Evolutionary conservation across 2,888 invertebrate species (phyloP).

Genomic region (Resseliella maxima): DNA sequence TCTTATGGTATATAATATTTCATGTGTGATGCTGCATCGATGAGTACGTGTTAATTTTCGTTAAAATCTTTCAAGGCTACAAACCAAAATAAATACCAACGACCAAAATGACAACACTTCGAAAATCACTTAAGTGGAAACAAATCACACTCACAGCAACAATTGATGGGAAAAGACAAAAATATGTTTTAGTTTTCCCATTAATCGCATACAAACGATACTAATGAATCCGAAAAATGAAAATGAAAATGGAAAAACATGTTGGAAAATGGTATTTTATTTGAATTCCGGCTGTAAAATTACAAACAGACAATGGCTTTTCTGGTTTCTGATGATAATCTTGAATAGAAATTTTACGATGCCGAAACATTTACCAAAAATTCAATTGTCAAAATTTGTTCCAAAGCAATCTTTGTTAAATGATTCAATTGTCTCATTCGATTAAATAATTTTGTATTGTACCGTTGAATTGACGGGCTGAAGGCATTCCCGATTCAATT

Average conservation of each 20-base stretch:
- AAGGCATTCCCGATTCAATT: not conserved
- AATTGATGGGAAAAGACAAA: not conserved
- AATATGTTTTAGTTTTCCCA: not conserved
- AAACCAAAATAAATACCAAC: no score
- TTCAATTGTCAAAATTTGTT: slow-evolving; percentile 13
- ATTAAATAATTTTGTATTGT: not conserved
- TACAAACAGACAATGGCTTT: not conserved
- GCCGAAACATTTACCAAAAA: not conserved
- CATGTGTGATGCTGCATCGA: not conserved
- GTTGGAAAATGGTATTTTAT: not conserved
- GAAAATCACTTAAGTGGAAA: not conserved
- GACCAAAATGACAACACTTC: not conserved
- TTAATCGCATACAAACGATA: not conserved
- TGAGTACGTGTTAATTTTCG: slow-evolving; percentile 1
- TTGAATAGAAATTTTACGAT: not conserved
- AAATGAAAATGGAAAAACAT: not conserved
- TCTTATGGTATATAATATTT: not conserved
- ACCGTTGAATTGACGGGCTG: not conserved
- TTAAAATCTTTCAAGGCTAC: not conserved
- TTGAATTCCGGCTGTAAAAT: not conserved
- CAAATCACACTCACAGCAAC: not conserved
- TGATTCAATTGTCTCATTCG: not conserved
- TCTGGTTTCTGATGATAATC: not conserved
- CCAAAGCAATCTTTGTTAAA: no score
- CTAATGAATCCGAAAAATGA: not conserved